Conservation (phyloP, 2,113 vertebrate genomes). For the Callocephalon fimbriatum region DNA sequence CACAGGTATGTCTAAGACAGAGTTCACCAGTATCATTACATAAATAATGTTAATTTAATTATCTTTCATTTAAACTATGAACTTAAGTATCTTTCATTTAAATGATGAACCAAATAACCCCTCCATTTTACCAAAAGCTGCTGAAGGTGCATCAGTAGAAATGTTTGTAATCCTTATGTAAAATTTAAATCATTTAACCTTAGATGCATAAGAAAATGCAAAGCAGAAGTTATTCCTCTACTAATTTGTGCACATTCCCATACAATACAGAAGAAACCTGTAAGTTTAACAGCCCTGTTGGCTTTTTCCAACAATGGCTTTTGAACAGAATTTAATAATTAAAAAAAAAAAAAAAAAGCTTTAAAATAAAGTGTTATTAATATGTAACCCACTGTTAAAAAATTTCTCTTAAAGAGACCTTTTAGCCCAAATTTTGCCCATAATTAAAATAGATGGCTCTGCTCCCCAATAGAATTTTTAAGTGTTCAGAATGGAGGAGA, state of each 20-base stretch:
- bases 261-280: not conserved
- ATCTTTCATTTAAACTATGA: not conserved
- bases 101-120: not conserved
- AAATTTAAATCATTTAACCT: not conserved
- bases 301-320: not conserved
- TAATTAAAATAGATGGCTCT: not conserved
- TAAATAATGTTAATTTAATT: not conserved
- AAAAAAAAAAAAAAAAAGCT: not conserved
- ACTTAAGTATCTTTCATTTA: not conserved
- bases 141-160: not conserved
- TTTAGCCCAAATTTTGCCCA: not conserved
- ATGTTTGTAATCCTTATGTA: not conserved
- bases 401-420: not conserved
- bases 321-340: not conserved
- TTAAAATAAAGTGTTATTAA: not conserved
- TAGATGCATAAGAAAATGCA: not conserved
- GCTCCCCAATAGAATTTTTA: not conserved
- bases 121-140: not conserved
- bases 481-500: not conserved
- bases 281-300: not conserved
- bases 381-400: not conserved
- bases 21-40: not conserved
- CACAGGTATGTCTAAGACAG: not conserved
- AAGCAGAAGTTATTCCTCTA: not conserved
- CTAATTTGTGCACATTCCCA: not conserved